Base-by-base conservation (phyloP, 2,888 invertebrate genomes). In the Agriotes lineatus region DNA sequence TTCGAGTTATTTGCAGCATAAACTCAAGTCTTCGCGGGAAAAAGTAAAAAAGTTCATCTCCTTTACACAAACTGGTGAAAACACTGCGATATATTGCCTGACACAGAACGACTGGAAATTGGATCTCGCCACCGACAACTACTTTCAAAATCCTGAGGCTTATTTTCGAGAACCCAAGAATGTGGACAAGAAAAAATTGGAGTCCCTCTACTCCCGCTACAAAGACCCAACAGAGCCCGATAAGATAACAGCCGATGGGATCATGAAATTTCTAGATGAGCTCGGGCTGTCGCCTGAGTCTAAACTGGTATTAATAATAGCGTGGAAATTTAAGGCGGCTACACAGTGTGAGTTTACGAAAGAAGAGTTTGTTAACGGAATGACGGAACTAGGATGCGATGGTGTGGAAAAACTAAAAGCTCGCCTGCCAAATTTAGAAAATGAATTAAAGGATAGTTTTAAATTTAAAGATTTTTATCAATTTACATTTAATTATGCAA, bases 381-480 rank as follows among this genome's bases (percentile, higher is more conserved):
- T 98, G 89, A 87, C 90, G 75, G 96, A 96, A 77, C 87, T 98
- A 76, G 94, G 96, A 71, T 94, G 91, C 80, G 98, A 99, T 87
- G 93, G 93, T 82, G 87, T 96, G 85, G 97, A 98, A 70, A 97
- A 97, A 88, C 89, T 99, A 82, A 95, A 94, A 87, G 87, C 88
- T 42, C 93, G 94, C 85, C 88, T 98, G 82, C 90, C 93, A 72
- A 88, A 90, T 62, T 86, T 97, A 80, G 97, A 98, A 85, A 88
- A 89, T 80, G 97, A 98, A 86, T 88, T 98, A 75, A 91, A 92
- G 82, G 97, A 98, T 87, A 87, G 90, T 68, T 88, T 89, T 75
- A 96, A 95, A 86, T 98, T 98, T 84, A 97, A 97, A 88, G 97
- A 98, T 85, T 96, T 99, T 82, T 99, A 99, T 88, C 96, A 97